These are phyloP conservation scores for Leptestheria dahalacensis DNA, from an alignment of 1,140 invertebrate genomes.

Conservation along the genomic window DNA sequence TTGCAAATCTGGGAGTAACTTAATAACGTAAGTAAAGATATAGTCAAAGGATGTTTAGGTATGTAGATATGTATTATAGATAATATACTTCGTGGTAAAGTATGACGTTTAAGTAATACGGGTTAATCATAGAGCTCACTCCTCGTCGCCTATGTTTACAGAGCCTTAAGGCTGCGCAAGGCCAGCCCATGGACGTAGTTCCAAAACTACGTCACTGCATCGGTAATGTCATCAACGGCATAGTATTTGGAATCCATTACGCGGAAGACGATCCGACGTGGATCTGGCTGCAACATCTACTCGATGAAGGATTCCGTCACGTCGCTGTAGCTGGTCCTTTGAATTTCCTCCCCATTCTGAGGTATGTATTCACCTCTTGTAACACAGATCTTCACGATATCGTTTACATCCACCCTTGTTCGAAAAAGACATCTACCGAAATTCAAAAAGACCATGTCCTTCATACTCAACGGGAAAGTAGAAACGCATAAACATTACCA, in stretches of 20 bases:
- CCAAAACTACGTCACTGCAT: slow-evolving; percentile 46
- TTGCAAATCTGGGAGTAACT: no score
- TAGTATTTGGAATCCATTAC: slow-evolving; percentile 58
- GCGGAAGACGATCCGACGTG: slow-evolving; percentile 48
- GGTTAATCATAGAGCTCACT: no score
- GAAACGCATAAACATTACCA: slow-evolving; percentile 56
- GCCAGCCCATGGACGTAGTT: slow-evolving; percentile 30
- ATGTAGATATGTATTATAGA: no score
- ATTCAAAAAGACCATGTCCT: slow-evolving; percentile 37
- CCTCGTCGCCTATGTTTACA: slow-evolving; percentile 8
- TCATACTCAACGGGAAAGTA: slow-evolving; percentile 45
- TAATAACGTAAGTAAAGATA: no score
- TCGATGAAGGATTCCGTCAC: slow-evolving; percentile 60
- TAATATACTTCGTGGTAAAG: no score
- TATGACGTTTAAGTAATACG: no score
- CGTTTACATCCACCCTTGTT: not conserved
- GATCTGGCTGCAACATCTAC: slow-evolving; percentile 51
- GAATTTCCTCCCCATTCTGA: slow-evolving; percentile 65
- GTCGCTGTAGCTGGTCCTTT: slow-evolving; percentile 61
- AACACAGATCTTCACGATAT: not conserved
- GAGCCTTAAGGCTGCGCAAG: slow-evolving; percentile 17
- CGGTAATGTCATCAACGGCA: slow-evolving; percentile 54
- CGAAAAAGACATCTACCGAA: slow-evolving; percentile 36
- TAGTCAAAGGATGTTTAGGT: no score
- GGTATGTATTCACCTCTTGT: slow-evolving; percentile 33